phyloP scores from a whole-genome alignment of 2,888 invertebrate species.

The Mimumesa dahlbomi region DNA sequence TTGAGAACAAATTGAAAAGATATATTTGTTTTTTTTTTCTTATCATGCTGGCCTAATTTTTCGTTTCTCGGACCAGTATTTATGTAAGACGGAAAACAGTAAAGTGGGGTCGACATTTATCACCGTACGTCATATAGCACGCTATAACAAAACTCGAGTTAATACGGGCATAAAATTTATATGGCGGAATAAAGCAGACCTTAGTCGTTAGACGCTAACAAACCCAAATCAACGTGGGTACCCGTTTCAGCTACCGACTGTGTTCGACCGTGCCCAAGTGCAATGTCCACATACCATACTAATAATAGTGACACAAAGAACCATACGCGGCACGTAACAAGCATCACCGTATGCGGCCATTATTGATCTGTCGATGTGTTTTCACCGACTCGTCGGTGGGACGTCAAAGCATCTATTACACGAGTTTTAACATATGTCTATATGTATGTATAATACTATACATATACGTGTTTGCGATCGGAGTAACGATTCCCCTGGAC shows the following conservation, averaged over 20 bases:
- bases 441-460: too few species aligned
- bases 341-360: constrained; percentile 7
- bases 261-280: constrained; percentile 26
- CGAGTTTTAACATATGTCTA: too few species aligned
- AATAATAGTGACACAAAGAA: constrained; percentile 46
- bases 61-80: not conserved
- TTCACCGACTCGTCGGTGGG: constrained; percentile 11
- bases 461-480: too few species aligned
- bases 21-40: too few species aligned
- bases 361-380: constrained; percentile 27
- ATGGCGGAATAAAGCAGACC: constrained; percentile 33
- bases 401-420: constrained; percentile 1
- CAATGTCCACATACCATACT: constrained; percentile 35
- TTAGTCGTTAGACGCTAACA: constrained; percentile 41
- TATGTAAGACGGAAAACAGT: constrained; percentile 12
- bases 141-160: constrained; percentile 23
- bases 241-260: not conserved
- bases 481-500: too few species aligned
- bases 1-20: too few species aligned
- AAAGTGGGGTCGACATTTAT: constrained; percentile 20
- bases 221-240: constrained; percentile 38
- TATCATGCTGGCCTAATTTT: constrained; percentile 11
- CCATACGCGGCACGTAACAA: constrained; percentile 1
- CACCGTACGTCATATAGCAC: constrained; percentile 17
- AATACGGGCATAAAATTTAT: constrained; percentile 39